Conservation (phyloP, 2,888 invertebrate genomes). For the Tachystola acroxantha region DNA sequence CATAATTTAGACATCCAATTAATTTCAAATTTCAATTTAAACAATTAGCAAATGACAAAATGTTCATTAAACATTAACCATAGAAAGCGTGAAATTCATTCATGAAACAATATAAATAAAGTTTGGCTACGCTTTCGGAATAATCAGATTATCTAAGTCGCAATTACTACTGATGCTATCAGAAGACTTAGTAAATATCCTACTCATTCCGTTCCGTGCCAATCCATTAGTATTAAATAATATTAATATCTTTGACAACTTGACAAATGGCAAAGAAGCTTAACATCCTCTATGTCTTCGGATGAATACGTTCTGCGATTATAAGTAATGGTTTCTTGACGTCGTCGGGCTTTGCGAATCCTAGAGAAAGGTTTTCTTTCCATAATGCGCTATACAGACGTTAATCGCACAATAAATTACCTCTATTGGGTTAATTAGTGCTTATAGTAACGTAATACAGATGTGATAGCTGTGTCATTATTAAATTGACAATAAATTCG, state of each 20-base stretch:
- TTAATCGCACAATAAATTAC: not conserved
- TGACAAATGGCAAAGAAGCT: conserved; percentile 19
- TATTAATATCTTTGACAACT: conserved; percentile 19
- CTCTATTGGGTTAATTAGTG: not conserved
- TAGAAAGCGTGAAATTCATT: conserved; percentile 22
- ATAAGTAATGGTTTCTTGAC: conserved; percentile 3
- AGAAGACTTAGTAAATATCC: conserved; percentile 17
- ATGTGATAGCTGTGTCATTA: too few species aligned
- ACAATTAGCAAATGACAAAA: not conserved
- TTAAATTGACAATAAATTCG: too few species aligned
- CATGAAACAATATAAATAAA: conserved; percentile 20
- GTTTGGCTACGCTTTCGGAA: conserved; percentile 26
- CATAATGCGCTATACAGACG: not conserved
- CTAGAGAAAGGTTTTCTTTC: not conserved
- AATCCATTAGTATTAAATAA: conserved; percentile 19
- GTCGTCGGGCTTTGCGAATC: too few species aligned
- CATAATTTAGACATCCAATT: not conserved
- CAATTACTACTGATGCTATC: conserved; percentile 19
- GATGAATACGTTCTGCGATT: conserved; percentile 4
- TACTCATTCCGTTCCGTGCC: conserved; percentile 23
- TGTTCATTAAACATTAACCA: conserved; percentile 10
- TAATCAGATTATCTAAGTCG: conserved; percentile 32
- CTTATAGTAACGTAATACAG: too few species aligned
- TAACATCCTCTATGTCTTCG: conserved; percentile 15
- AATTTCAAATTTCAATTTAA: not conserved